Evolutionary conservation across 2,888 invertebrate species (phyloP).

Genomic region (Lasius platythorax): DNA sequence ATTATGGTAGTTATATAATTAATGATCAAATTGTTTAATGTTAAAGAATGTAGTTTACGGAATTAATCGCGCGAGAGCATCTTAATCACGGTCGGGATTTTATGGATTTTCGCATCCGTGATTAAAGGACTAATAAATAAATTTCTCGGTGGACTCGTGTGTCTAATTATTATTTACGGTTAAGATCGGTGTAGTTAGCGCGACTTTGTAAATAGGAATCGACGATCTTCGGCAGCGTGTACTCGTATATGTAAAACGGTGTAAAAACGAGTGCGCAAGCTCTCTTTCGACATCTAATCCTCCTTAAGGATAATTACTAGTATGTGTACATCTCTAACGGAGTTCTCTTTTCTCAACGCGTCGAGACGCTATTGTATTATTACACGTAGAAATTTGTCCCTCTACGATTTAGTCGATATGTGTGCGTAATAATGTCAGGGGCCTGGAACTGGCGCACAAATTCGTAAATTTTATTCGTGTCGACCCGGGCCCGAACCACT

Average conservation of each 20-base stretch:
- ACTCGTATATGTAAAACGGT: constrained; percentile 49
- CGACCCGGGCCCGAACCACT: constrained; percentile 45
- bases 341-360: constrained; percentile 54
- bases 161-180: constrained; percentile 57
- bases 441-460: background rate
- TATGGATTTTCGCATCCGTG: background rate
- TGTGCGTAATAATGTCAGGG: constrained; percentile 40
- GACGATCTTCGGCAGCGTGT: constrained; percentile 55
- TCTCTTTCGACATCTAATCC: constrained; percentile 43
- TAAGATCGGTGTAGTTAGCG: constrained; percentile 39
- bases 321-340: constrained; percentile 29
- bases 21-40: constrained; percentile 4
- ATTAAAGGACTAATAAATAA: constrained; percentile 40
- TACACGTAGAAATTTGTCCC: constrained; percentile 44
- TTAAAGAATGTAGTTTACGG: background rate
- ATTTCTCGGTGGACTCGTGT: constrained; percentile 60
- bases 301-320: constrained; percentile 35
- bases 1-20: constrained; percentile 1
- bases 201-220: constrained; percentile 58
- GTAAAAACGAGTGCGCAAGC: constrained; percentile 52
- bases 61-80: constrained; percentile 50
- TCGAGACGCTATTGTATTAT: constrained; percentile 51
- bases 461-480: constrained; percentile 7
- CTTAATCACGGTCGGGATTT: constrained; percentile 35
- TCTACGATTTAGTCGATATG: constrained; percentile 49